Evolutionary conservation across 2,113 vertebrate species (phyloP), one percentile per base, ranked within the genome.

Genomic region (Pteruthius melanotis): DNA sequence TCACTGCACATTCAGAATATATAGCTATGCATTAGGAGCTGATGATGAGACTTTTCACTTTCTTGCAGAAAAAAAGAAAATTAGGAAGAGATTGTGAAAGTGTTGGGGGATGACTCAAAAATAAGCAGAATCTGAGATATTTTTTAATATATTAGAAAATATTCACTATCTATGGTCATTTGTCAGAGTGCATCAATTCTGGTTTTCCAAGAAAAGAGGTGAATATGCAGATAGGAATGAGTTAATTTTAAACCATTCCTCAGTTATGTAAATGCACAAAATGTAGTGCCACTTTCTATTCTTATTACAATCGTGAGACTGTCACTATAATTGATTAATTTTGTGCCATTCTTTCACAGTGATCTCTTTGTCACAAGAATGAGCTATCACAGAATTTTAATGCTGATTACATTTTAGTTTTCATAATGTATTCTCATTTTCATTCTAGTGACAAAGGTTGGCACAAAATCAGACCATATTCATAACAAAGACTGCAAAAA

Each of bases 291-390:
- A 83, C 85, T 96, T 97, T 95, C 95, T 96, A 94, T 97, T 96
- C 90, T 84, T 96, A 96, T 87, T 97, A 89, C 81, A 94, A 92
- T 96, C 4, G 2, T 94, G 94, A 95, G 93, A 89, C 83, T 95
- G 94, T 95, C 93, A 88, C 85, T 95, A 52, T 96, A 97, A 97
- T 97, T 96, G 95, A 97, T 97, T 95, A 97, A 95, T 97, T 97
- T 97, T 92, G 71, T 93, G 85, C 88, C 83, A 93, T 97, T 97
- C 96, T 97, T 86, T 97, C 28, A 76, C 66, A 85, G 79, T 94
- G 94, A 97, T 97, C 94, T 95, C 92, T 97, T 97, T 96, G 93
- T 95, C 91, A 84, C 74, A 92, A 89, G 91, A 97, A 96, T 89
- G 85, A 95, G 77, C 91, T 97, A 97, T 96, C 91, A 78, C 80